phyloP scores from a whole-genome alignment of 2,888 invertebrate genomes.

The Gasteruption jaculator region DNA sequence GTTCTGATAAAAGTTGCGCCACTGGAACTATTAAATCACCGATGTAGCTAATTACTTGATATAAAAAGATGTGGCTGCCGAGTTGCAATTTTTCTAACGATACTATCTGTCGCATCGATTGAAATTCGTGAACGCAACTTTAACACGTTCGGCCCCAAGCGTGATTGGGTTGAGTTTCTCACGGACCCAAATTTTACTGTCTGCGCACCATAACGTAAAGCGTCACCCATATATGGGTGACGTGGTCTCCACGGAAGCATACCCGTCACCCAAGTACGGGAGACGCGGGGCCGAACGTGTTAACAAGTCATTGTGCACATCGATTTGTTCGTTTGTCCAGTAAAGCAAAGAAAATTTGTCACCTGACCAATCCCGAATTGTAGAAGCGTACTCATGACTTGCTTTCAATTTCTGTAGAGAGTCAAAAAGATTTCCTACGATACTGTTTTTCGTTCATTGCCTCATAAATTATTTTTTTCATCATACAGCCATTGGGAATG shows the following conservation, averaged over 20 bases:
- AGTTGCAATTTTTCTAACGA: slow-evolving; percentile 11
- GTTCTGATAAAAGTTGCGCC: slow-evolving; percentile 14
- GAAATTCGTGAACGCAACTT: slow-evolving; percentile 10
- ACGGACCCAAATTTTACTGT: too few species aligned
- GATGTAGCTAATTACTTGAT: slow-evolving; percentile 14
- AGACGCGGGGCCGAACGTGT: too few species aligned
- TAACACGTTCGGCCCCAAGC: too few species aligned
- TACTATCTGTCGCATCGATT: slow-evolving; percentile 17
- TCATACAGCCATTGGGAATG: slow-evolving; percentile 6
- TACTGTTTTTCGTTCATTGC: slow-evolving; percentile 11
- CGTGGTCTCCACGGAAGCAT: too few species aligned
- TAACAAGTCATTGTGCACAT: slow-evolving; percentile 14
- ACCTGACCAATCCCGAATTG: slow-evolving; percentile 9
- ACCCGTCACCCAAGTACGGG: too few species aligned
- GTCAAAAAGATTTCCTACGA: slow-evolving; percentile 8
- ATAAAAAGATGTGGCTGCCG: slow-evolving; percentile 15
- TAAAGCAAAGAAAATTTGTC: slow-evolving; percentile 13
- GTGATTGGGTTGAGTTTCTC: too few species aligned
- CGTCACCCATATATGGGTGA: too few species aligned
- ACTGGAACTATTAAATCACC: slow-evolving; percentile 12
- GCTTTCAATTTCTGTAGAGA: slow-evolving; percentile 10
- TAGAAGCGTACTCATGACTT: slow-evolving; percentile 7
- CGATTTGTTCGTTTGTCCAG: slow-evolving; percentile 16
- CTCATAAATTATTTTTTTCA: slow-evolving; percentile 12
- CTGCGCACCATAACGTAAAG: too few species aligned